phyloP scores from a whole-genome alignment of 2,797 vertebrate genomes.

The Gephyroberyx darwinii region DNA sequence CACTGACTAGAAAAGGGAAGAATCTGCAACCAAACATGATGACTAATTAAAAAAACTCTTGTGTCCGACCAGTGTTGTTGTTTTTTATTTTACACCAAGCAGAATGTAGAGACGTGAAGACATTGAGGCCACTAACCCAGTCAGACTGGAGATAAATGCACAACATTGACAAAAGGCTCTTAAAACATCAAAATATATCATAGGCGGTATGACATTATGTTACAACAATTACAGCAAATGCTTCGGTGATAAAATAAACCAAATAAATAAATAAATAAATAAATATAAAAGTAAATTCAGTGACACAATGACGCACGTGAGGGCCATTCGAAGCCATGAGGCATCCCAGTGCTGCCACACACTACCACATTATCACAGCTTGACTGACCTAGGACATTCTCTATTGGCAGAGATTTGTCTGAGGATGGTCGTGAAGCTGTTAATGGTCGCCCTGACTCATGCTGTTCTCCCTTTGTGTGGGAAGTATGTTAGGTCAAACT shows the following conservation, averaged over 20 bases:
- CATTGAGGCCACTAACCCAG: slow-evolving; percentile 20
- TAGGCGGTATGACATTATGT: slow-evolving; percentile 22
- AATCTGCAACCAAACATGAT: background rate
- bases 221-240: slow-evolving; percentile 32
- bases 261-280: slow-evolving; percentile 24
- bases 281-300: background rate
- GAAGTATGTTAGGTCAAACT: slow-evolving; percentile 12
- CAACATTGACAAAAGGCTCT: slow-evolving; percentile 14
- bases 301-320: background rate
- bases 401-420: slow-evolving; percentile 10
- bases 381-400: slow-evolving; percentile 26
- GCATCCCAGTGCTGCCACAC: slow-evolving; percentile 24
- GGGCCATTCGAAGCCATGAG: slow-evolving; percentile 8
- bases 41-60: background rate
- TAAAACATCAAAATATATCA: background rate
- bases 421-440: slow-evolving; percentile 34
- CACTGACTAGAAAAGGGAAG: background rate
- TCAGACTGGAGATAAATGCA: slow-evolving; percentile 35
- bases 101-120: slow-evolving; percentile 28
- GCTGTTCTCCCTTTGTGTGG: slow-evolving; percentile 27
- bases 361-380: slow-evolving; percentile 9
- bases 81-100: slow-evolving; percentile 60
- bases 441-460: too few relatives aligned
- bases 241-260: slow-evolving; percentile 13
- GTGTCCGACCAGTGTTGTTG: background rate